Evolutionary conservation across 2,113 vertebrate genomes (phyloP), one percentile per base, ranked within the genome.

Genomic region (Ceyx cyanopectus): DNA sequence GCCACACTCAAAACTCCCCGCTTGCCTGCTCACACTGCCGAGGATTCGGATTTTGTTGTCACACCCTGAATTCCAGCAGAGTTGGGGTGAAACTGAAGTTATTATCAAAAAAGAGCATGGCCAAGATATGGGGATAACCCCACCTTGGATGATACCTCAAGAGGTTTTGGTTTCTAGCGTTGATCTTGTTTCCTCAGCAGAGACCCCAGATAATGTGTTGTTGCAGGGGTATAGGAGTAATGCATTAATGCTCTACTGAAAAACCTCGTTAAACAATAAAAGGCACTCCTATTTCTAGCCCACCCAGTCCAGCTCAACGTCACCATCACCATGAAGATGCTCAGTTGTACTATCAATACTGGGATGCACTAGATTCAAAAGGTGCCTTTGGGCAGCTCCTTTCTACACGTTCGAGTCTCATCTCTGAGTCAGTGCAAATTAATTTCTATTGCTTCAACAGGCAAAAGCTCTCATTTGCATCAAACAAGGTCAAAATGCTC

Each of bases 41-140:
- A 7, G 1, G 6, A 9, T 41, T 18, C 37, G 7, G 22, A 7
- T 48, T 45, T n/a, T n/a, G 6, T 24, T 27, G 14, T 14, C 46
- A 8, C 12, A 2, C 20, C 2, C 29, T 30, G 26, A 1, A 2
- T 7, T 14, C 12, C 2, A 15, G 2, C 5, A 14, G 51, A 48
- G 5, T 4, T 16, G 3, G 20, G 8, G 5, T 23, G 24, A 41
- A 81, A 6, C 9, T 11, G 19, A 24, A 56, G 27, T 29, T 50
- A 5, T 19, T 11, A 12, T 1, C 3, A 22, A 10, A 6, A 26
- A 40, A 54, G 63, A 78, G n/a, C 9, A 17, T 19, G 26, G 13
- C 6, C 23, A 48, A 43, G 74, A 14, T 18, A 4, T 13, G 26
- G 21, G 21, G n/a, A 45, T 18, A 56, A 37, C n/a, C 12, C 7